Conservation (phyloP, 2,113 vertebrate genomes). For the Corydoras sp. region DNA sequence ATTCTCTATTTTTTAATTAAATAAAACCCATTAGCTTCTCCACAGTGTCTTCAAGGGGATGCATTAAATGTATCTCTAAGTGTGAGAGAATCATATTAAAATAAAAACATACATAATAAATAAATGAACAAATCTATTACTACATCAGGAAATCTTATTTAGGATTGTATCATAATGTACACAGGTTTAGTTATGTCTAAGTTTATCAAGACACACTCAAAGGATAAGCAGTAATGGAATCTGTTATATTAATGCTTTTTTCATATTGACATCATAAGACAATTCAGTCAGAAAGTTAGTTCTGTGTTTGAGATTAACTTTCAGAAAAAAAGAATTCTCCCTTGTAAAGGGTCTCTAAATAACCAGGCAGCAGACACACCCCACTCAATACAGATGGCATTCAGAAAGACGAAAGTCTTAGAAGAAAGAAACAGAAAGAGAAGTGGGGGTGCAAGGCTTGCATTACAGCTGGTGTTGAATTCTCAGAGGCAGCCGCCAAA, state of each 20-base stretch:
- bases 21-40: too few species aligned
- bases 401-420: constrained; percentile 32
- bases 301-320: neutral
- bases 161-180: too few species aligned
- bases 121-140: too few species aligned
- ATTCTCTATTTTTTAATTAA: too few species aligned
- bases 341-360: constrained; percentile 19
- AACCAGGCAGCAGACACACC: constrained; percentile 26
- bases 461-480: constrained; percentile 72
- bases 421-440: constrained; percentile 49
- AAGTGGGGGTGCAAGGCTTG: constrained; percentile 42
- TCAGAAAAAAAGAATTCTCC: neutral
- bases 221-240: too few species aligned
- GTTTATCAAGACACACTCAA: too few species aligned
- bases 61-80: too few species aligned
- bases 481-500: constrained; percentile 71
- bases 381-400: constrained; percentile 39
- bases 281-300: neutral
- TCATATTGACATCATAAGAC: neutral
- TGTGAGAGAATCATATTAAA: too few species aligned
- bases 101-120: too few species aligned
- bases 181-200: too few species aligned
- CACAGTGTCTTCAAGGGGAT: too few species aligned
- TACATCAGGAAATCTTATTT: too few species aligned
- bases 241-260: neutral